Conservation (phyloP, 2,797 vertebrate species). For the Loriculus beryllinus region DNA sequence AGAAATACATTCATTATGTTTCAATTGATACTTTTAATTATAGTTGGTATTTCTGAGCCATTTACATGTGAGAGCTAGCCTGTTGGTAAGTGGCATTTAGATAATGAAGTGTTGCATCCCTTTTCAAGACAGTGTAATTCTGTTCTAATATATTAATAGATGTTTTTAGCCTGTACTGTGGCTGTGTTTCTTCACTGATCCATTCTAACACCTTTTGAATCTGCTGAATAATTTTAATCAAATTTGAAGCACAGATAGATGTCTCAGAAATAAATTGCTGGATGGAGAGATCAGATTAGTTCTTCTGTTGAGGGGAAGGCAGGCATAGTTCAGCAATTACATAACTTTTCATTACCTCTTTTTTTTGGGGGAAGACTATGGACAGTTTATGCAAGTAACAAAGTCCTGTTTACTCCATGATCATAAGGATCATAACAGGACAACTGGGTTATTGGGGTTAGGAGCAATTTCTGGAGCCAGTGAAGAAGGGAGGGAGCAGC, state of each 20-base stretch:
- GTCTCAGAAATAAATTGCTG: background rate
- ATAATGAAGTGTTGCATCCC: slow-evolving; percentile 32
- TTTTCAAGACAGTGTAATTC: background rate
- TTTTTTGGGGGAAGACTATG: background rate
- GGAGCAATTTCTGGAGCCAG: background rate
- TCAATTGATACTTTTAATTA: slow-evolving; percentile 44
- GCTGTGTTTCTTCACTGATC: background rate
- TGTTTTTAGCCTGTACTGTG: background rate
- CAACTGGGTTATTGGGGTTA: background rate
- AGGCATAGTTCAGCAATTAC: background rate
- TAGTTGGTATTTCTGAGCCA: slow-evolving; percentile 45
- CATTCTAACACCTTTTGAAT: background rate
- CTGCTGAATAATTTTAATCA: background rate
- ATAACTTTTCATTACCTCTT: background rate
- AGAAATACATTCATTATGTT: slow-evolving; percentile 16
- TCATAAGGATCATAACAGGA: background rate
- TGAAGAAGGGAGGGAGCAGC: background rate
- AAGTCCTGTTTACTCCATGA: rapidly evolving
- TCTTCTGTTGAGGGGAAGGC: background rate
- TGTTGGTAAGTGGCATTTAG: slow-evolving; percentile 52
- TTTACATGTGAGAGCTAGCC: slow-evolving; percentile 21
- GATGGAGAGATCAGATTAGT: background rate
- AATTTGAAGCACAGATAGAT: background rate
- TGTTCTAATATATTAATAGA: slow-evolving; percentile 43
- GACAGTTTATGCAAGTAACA: background rate